Conservation (phyloP, 2,113 vertebrate genomes). For the Phalacrocorax brasilianus region DNA sequence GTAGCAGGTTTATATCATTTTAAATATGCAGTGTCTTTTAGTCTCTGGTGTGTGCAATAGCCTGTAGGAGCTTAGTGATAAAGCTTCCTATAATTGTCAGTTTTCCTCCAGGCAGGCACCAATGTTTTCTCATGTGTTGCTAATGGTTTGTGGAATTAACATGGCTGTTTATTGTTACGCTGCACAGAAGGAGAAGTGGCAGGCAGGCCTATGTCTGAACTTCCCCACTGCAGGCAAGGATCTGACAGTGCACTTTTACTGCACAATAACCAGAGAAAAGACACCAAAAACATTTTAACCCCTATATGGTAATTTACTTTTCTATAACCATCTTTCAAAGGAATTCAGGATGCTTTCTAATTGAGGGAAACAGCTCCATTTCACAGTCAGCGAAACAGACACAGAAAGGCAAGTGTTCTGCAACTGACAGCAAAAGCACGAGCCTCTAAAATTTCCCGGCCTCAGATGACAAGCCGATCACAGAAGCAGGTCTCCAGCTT, state of each 20-base stretch:
- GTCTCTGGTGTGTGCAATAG: slow-evolving; percentile 27
- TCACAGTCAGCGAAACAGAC: background rate
- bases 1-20: slow-evolving; percentile 54
- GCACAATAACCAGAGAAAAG: slow-evolving; percentile 35
- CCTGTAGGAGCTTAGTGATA: slow-evolving; percentile 56
- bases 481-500: background rate
- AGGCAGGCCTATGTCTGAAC: slow-evolving; percentile 5
- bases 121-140: slow-evolving; percentile 61
- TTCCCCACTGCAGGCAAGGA: slow-evolving; percentile 36
- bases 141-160: slow-evolving; percentile 59
- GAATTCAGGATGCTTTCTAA: slow-evolving; percentile 11
- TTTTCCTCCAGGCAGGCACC: slow-evolving; percentile 63
- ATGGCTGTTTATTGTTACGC: slow-evolving; percentile 49
- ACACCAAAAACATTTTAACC: background rate
- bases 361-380: background rate
- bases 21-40: slow-evolving; percentile 16
- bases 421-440: background rate
- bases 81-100: slow-evolving; percentile 62
- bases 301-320: slow-evolving; percentile 8
- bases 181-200: slow-evolving; percentile 37
- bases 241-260: background rate
- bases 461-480: background rate
- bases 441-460: background rate
- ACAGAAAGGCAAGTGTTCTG: background rate
- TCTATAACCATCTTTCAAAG: background rate